These are phyloP conservation scores for Mythimna pallens DNA, from an alignment of 2,888 invertebrate genomes.

Conservation along the genomic window DNA sequence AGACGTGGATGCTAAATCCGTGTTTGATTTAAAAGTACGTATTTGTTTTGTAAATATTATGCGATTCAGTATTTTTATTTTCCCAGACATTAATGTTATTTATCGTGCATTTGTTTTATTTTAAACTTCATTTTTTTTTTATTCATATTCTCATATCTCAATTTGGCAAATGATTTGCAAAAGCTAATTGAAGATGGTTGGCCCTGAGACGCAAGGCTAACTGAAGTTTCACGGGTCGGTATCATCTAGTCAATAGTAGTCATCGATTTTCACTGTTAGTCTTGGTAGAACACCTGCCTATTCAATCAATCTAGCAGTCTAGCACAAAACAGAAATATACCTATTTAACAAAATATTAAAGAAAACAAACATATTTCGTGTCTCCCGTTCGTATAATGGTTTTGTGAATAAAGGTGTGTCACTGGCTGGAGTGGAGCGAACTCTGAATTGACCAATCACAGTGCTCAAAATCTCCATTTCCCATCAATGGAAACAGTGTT, in stretches of 20 bases:
- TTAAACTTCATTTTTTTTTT: not conserved
- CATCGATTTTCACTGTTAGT: constrained; percentile 1
- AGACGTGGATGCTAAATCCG: constrained; percentile 9
- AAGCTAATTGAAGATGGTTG: no score
- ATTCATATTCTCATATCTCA: not conserved
- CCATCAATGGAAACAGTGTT: no score
- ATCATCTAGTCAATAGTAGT: no score
- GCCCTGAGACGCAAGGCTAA: no score
- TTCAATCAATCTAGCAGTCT: not conserved
- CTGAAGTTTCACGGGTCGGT: no score
- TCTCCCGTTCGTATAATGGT: no score
- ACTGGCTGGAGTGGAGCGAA: no score
- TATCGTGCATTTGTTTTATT: constrained; percentile 6
- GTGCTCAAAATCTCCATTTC: no score
- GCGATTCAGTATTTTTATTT: not conserved
- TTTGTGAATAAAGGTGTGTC: no score
- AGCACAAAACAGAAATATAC: not conserved
- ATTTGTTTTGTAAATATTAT: constrained; percentile 19
- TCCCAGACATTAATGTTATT: constrained; percentile 5
- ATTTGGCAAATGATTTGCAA: not conserved
- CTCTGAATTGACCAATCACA: no score
- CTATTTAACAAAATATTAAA: no score
- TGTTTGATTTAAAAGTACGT: not conserved
- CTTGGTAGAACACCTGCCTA: not conserved
- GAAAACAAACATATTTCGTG: no score